Conservation (phyloP, 2,113 vertebrate species). For the Pseudolaguvia tuberculata region DNA sequence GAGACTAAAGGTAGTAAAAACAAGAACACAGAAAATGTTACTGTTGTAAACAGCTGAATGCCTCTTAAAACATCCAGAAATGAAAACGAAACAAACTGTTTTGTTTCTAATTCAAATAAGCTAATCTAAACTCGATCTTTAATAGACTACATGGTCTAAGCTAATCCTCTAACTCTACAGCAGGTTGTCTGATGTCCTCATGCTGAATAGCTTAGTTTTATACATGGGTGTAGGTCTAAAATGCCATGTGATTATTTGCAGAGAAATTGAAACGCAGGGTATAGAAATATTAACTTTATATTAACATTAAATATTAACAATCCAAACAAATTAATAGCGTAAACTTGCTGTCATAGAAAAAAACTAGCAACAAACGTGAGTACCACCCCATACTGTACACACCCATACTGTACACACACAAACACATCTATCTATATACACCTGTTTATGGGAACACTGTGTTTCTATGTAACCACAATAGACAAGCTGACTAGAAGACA, state of each 20-base stretch:
- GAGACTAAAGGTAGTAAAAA: neutral
- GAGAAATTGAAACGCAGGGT: conserved; percentile 1
- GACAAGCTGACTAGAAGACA: neutral
- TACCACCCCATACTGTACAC: too few relatives aligned
- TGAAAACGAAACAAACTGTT: too few relatives aligned
- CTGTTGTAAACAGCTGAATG: too few relatives aligned
- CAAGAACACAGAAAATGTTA: too few relatives aligned
- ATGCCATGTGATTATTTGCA: neutral
- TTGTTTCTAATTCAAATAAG: neutral
- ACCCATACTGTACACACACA: too few relatives aligned
- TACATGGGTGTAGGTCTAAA: neutral
- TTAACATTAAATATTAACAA: too few relatives aligned
- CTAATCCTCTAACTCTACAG: neutral
- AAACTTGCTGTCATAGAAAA: too few relatives aligned
- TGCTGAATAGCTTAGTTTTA: neutral
- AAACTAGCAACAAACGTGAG: too few relatives aligned
- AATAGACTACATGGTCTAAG: neutral
- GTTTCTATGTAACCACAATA: neutral
- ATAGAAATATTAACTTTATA: neutral
- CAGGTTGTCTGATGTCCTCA: neutral
- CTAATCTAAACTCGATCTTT: neutral
- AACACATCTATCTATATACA: neutral
- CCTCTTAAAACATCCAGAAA: too few relatives aligned
- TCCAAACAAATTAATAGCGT: too few relatives aligned
- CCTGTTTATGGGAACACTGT: neutral